Conservation (phyloP, 2,113 vertebrate species). For the Mugil cephalus region DNA sequence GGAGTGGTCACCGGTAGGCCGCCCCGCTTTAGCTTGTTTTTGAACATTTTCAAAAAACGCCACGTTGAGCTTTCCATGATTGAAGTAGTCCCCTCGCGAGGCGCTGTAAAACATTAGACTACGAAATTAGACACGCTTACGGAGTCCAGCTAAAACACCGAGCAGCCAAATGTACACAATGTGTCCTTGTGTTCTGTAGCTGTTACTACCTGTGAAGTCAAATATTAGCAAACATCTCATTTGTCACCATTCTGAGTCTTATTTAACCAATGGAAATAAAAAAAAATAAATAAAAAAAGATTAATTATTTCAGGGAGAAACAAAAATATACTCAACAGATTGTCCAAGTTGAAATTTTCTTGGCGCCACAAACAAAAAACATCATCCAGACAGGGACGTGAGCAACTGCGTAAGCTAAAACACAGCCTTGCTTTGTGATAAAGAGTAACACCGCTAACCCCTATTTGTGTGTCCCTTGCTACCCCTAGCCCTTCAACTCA, state of each 20-base stretch:
- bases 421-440: constrained; percentile 1
- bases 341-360: background rate
- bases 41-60: background rate
- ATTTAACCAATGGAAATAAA: constrained; percentile 44
- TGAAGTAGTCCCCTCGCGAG: background rate
- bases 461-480: constrained; percentile 2
- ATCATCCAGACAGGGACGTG: constrained; percentile 8
- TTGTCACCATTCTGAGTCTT: constrained; percentile 30
- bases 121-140: background rate
- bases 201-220: constrained; percentile 25
- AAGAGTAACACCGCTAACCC: constrained; percentile 27
- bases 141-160: background rate
- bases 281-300: constrained; percentile 44
- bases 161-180: constrained; percentile 2
- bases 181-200: constrained; percentile 5
- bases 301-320: constrained; percentile 35
- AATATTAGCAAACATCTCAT: constrained; percentile 33
- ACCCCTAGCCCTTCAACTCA: constrained; percentile 13
- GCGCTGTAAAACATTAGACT: no score
- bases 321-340: constrained; percentile 15
- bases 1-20: constrained; percentile 97
- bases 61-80: constrained; percentile 8
- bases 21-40: background rate
- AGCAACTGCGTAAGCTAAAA: constrained; percentile 27
- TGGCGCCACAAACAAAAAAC: constrained; percentile 2